Evolutionary conservation across 2,888 invertebrate genomes (phyloP).

Genomic region (Acronicta psi): DNA sequence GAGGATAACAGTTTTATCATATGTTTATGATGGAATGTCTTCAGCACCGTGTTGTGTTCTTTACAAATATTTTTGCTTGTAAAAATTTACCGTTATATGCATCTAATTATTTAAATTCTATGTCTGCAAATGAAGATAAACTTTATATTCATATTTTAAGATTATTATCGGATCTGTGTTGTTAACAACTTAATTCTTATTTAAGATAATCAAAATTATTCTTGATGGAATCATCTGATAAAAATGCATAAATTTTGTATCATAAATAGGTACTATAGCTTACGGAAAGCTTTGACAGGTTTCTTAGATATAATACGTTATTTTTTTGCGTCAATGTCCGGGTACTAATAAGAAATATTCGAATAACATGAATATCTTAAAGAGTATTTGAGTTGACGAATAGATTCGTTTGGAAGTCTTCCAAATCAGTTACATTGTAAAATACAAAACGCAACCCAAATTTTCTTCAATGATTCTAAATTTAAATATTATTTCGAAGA

Average conservation of each 20-base stretch:
- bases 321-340: slow-evolving; percentile 15
- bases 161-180: slow-evolving; percentile 27
- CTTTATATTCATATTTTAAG: slow-evolving; percentile 19
- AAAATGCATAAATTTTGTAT: slow-evolving; percentile 37
- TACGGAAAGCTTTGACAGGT: slow-evolving; percentile 26
- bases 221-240: slow-evolving; percentile 30
- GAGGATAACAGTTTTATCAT: slow-evolving; percentile 45
- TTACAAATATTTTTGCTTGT: slow-evolving; percentile 26
- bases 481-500: slow-evolving; percentile 38
- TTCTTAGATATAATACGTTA: slow-evolving; percentile 21
- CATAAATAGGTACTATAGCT: slow-evolving; percentile 35
- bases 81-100: slow-evolving; percentile 15
- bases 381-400: slow-evolving; percentile 52
- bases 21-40: slow-evolving; percentile 35
- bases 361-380: slow-evolving; percentile 31
- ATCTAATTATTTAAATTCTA: slow-evolving; percentile 10
- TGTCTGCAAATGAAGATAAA: slow-evolving; percentile 9
- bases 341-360: slow-evolving; percentile 26
- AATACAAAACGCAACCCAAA: slow-evolving; percentile 61
- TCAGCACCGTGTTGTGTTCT: slow-evolving; percentile 32
- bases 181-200: slow-evolving; percentile 48
- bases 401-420: slow-evolving; percentile 58
- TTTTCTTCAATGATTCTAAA: slow-evolving; percentile 60
- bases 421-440: slow-evolving; percentile 59
- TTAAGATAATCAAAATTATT: slow-evolving; percentile 24